Evolutionary conservation across 2,888 invertebrate genomes (phyloP).

Genomic region (Buathra laborator): DNA sequence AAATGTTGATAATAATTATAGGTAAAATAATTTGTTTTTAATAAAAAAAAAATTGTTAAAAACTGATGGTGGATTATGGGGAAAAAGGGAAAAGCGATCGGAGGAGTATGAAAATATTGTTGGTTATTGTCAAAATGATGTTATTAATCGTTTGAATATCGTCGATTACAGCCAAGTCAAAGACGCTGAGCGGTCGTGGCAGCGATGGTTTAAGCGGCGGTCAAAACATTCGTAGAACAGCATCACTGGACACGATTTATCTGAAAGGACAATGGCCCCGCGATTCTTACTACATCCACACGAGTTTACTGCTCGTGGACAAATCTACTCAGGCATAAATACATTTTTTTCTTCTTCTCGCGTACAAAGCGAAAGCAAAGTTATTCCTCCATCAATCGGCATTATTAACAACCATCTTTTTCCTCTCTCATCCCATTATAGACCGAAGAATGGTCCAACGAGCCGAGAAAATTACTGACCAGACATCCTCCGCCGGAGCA

Average conservation of each 20-base stretch:
- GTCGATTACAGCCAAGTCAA: constrained; percentile 85
- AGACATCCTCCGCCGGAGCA: constrained; percentile 72
- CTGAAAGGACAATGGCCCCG: constrained; percentile 92
- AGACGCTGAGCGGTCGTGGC: constrained; percentile 85
- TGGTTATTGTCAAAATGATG: neutral
- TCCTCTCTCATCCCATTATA: constrained; percentile 80
- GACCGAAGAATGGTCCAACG: constrained; percentile 89
- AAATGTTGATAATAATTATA: too few relatives aligned
- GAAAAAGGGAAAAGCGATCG: too few relatives aligned
- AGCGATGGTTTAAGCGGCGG: constrained; percentile 87
- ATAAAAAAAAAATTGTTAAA: too few relatives aligned
- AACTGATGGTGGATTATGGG: too few relatives aligned
- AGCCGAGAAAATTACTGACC: constrained; percentile 73
- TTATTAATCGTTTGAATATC: constrained; percentile 60
- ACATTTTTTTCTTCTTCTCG: constrained; percentile 3
- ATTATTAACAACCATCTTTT: neutral
- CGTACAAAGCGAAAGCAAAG: neutral
- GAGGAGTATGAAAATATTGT: neutral
- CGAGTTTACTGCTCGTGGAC: constrained; percentile 90
- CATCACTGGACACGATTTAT: constrained; percentile 92
- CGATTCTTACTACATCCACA: constrained; percentile 89
- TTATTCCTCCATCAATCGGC: neutral
- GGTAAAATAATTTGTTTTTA: too few relatives aligned
- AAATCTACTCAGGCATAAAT: constrained; percentile 92
- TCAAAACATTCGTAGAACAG: constrained; percentile 90